Conservation (phyloP, 2,113 vertebrate genomes). For the Pteronura brasiliensis region DNA sequence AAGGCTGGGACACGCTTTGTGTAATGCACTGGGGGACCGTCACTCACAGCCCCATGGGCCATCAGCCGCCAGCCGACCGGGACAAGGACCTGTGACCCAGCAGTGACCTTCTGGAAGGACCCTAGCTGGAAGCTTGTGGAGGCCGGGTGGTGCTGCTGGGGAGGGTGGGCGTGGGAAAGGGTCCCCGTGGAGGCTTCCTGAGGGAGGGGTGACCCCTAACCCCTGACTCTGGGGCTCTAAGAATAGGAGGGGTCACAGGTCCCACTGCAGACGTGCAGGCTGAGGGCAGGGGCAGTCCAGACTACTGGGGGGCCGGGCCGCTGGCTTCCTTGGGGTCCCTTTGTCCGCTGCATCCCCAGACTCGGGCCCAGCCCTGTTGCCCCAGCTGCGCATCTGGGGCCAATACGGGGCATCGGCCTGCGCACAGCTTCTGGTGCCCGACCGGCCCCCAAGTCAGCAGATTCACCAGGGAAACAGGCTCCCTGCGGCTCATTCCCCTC, state of each 20-base stretch:
- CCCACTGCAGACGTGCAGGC: background rate
- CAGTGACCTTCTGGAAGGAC: background rate
- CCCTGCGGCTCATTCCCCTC: accelerated
- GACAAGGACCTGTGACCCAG: background rate
- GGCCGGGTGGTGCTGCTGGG: background rate
- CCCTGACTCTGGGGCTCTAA: background rate
- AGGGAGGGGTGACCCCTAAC: no score
- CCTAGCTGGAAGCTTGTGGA: background rate
- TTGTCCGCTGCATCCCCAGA: background rate
- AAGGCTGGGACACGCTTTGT: background rate
- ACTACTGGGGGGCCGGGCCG: background rate
- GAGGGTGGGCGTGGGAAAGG: no score
- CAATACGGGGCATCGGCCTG: background rate
- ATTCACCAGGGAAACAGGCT: background rate
- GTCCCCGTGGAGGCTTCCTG: accelerated
- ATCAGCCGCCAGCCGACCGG: background rate
- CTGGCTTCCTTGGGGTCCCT: background rate
- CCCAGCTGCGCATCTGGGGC: no score
- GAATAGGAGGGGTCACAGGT: background rate
- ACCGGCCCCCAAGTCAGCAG: background rate
- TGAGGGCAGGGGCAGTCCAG: background rate
- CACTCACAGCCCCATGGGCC: background rate
- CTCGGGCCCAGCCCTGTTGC: background rate
- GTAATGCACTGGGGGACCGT: background rate
- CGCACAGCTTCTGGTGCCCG: accelerated